Percentiles rank a stretch among this genome's conserved stretches.
Conservation (phyloP, 2,113 vertebrate species). For the Xiphorhynchus elegans region DNA sequence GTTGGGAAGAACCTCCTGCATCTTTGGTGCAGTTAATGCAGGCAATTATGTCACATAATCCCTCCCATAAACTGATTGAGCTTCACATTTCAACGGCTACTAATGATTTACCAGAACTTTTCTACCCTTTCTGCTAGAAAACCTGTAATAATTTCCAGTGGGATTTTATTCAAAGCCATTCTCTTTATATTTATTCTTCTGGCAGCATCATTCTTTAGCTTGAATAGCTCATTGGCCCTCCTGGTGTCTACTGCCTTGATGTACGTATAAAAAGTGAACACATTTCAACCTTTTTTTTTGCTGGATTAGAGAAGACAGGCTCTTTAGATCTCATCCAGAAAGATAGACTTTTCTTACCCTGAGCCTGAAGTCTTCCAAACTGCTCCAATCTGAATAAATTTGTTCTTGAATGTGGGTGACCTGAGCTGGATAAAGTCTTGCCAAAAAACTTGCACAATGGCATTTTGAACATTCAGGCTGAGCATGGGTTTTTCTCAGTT, state of each 20-base stretch:
- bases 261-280: neutral
- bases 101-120: neutral
- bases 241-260: neutral
- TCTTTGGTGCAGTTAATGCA: neutral
- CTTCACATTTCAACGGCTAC: neutral
- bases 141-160: neutral
- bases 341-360: neutral
- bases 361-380: neutral
- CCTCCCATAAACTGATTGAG: neutral
- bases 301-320: neutral
- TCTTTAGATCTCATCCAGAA: neutral
- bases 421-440: neutral
- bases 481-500: neutral
- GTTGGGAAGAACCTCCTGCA: neutral
- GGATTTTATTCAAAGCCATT: neutral
- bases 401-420: neutral
- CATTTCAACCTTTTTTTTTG: neutral
- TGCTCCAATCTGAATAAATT: neutral
- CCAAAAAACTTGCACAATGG: constrained; percentile 1
- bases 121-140: constrained; percentile 12
- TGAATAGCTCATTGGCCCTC: neutral
- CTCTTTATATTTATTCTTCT: neutral
- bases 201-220: neutral
- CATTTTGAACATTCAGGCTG: constrained; percentile 9
- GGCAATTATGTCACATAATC: neutral